These are phyloP conservation scores for Cinclus cinclus DNA, from an alignment of 2,113 vertebrate genomes.

Conservation along the genomic window DNA sequence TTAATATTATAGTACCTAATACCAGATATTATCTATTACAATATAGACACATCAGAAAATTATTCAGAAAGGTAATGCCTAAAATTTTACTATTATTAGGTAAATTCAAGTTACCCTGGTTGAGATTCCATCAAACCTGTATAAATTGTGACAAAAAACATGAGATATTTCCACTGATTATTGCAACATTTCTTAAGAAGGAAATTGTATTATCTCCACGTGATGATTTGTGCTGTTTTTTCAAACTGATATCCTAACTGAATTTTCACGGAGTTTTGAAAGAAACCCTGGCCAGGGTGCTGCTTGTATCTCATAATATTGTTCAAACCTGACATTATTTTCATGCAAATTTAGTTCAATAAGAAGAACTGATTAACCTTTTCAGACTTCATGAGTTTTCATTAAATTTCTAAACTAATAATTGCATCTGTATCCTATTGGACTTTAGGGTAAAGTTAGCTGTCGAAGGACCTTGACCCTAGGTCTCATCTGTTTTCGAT, in stretches of 20 bases:
- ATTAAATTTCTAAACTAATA: conserved; percentile 42
- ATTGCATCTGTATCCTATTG: conserved; percentile 8
- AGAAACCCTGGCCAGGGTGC: not conserved
- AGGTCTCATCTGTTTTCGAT: conserved; percentile 44
- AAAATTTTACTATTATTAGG: not conserved
- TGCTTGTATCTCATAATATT: not conserved
- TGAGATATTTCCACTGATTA: not conserved
- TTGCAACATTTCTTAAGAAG: not conserved
- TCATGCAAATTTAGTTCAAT: not conserved
- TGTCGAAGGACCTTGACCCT: conserved; percentile 58
- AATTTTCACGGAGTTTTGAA: not conserved
- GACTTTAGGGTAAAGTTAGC: conserved; percentile 17
- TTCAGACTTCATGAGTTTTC: conserved; percentile 20
- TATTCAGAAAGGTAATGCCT: not conserved
- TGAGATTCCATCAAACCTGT: not conserved
- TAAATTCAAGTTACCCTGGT: not conserved
- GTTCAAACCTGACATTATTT: not conserved
- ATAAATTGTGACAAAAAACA: not conserved
- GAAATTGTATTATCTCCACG: not conserved
- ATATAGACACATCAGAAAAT: not conserved
- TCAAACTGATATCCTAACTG: not conserved
- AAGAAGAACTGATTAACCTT: conserved; percentile 18
- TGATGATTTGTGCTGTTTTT: not conserved
- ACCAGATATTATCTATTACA: not conserved
- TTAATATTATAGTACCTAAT: not conserved